phyloP scores from a whole-genome alignment of 2,113 vertebrate genomes.

The Myrmecophaga tridactyla region DNA sequence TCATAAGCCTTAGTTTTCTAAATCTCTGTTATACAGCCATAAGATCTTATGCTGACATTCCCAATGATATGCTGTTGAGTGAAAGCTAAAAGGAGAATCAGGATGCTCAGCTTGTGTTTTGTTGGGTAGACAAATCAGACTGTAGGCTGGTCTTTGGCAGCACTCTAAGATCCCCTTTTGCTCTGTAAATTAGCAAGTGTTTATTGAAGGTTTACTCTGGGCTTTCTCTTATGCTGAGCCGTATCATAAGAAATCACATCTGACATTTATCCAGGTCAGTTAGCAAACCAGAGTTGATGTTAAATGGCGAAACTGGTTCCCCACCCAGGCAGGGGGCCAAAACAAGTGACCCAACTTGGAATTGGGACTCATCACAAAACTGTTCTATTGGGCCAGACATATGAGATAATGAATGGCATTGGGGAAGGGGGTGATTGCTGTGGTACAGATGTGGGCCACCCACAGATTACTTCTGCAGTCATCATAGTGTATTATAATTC shows the following conservation, averaged over 20 bases:
- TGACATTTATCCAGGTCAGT: not conserved
- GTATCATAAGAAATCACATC: not conserved
- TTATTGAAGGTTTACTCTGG: not conserved
- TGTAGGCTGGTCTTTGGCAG: not conserved
- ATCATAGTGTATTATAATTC: not conserved
- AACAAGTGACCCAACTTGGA: not conserved
- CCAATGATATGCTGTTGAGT: not conserved
- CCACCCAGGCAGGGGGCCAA: not conserved
- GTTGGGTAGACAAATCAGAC: not conserved
- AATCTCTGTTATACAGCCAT: not conserved
- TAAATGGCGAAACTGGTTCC: constrained; percentile 1
- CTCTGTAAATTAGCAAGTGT: not conserved
- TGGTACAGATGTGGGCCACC: not conserved
- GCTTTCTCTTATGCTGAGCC: not conserved
- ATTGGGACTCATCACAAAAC: not conserved
- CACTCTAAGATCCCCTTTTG: not conserved
- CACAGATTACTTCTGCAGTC: not conserved
- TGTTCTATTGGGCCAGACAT: not conserved
- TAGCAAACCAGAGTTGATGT: not conserved
- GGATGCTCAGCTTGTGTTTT: not conserved
- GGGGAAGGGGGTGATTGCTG: not conserved
- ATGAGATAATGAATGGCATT: not conserved
- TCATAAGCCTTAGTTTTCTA: not conserved
- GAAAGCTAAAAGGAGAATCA: not conserved
- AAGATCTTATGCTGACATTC: not conserved